Evolutionary conservation across 2,113 vertebrate species (phyloP).

Genomic region (Zosterops japonicus): DNA sequence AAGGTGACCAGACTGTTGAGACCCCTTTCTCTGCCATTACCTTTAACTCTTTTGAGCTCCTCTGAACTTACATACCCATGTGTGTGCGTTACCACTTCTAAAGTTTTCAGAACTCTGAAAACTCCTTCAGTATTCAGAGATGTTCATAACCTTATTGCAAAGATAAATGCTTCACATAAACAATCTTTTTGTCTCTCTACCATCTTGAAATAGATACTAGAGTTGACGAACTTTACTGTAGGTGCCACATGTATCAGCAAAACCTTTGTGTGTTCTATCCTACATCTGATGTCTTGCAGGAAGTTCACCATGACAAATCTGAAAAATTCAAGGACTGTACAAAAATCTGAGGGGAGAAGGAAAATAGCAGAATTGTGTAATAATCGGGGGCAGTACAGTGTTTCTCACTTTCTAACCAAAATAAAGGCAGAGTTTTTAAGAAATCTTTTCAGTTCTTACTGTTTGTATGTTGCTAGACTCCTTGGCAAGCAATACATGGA

Average conservation of each 20-base stretch:
- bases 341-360: not conserved
- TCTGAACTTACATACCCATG: not conserved
- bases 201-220: not conserved
- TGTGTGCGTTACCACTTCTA: not conserved
- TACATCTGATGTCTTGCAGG: not conserved
- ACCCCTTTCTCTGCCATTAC: conserved; percentile 41
- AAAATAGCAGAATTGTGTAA: conserved; percentile 4
- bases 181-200: not conserved
- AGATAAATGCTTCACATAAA: not conserved
- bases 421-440: not conserved
- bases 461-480: conserved; percentile 55
- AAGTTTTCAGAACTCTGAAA: not conserved
- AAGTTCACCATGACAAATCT: not conserved
- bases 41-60: not conserved
- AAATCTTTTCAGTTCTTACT: conserved; percentile 52
- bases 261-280: not conserved
- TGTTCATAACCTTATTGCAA: not conserved
- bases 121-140: not conserved
- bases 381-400: not conserved
- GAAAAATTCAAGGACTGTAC: not conserved
- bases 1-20: conserved; percentile 49
- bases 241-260: not conserved
- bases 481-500: conserved; percentile 52
- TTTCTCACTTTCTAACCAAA: conserved; percentile 52
- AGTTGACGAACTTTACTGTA: not conserved